These are phyloP conservation scores for Macropis europaea DNA, from an alignment of 2,888 invertebrate genomes.

Conservation along the genomic window DNA sequence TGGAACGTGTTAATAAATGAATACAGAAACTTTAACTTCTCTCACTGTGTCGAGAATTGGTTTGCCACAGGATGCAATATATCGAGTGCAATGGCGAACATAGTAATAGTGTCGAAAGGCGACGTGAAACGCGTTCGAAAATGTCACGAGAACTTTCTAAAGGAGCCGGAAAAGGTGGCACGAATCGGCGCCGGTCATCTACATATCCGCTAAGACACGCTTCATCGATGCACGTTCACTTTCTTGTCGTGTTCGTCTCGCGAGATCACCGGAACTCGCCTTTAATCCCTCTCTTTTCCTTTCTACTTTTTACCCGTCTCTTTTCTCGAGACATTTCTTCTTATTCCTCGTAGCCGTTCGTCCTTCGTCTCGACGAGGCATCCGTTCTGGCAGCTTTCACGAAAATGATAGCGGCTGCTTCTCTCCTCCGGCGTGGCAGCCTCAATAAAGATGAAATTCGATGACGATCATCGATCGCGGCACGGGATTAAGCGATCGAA, in stretches of 20 bases:
- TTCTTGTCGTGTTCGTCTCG: neutral
- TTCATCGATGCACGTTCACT: neutral
- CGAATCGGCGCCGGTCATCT: slow-evolving; percentile 2
- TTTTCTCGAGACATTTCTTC: neutral
- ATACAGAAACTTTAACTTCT: no score
- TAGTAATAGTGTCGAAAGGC: slow-evolving; percentile 17
- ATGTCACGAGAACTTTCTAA: slow-evolving; percentile 58
- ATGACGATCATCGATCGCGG: slow-evolving; percentile 55
- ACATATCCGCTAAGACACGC: slow-evolving; percentile 5
- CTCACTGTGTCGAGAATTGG: no score
- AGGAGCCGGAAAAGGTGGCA: slow-evolving; percentile 51
- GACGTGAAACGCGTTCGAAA: slow-evolving; percentile 44
- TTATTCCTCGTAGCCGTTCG: slow-evolving; percentile 1
- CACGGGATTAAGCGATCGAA: slow-evolving; percentile 43
- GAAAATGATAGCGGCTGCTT: slow-evolving; percentile 61
- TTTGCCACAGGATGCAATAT: slow-evolving; percentile 2
- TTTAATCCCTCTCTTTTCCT: neutral
- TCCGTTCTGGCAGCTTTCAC: slow-evolving; percentile 64
- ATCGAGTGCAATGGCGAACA: slow-evolving; percentile 18
- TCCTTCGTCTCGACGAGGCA: slow-evolving; percentile 29
- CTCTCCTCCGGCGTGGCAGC: slow-evolving; percentile 36
- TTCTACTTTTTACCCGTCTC: neutral
- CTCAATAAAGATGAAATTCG: slow-evolving; percentile 44
- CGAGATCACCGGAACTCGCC: neutral
- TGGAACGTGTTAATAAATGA: no score